Base-by-base conservation (phyloP, 2,113 vertebrate genomes). In the Callopanchax toddi region DNA sequence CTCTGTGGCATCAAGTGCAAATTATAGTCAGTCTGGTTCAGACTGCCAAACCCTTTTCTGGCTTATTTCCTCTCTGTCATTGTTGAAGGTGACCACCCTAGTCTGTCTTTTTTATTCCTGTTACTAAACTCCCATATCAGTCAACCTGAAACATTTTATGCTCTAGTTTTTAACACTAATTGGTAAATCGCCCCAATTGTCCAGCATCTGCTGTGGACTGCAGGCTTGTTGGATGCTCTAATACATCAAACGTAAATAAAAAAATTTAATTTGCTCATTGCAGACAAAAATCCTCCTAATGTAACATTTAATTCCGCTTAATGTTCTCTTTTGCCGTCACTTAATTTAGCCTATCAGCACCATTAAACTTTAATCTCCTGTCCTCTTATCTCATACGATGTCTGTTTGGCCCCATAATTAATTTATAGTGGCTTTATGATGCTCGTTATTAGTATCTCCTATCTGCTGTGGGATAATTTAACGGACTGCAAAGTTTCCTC, bases 321-420 rank as follows among this genome's bases (percentile, higher is more conserved):
- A 68, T 45, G 25, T 20, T 16, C 49, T 34, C 44, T 62, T 23
- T 44, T 54, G n/a, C 23, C 16, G 15, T 46, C 60, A 7, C 32
- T n/a, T 56, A 15, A 6, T 64, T 43, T 58, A 46, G 53, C 18
- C 43, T 52, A 63, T 48, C 46, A 55, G 22, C 45, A 20, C 45
- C 9, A 74, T 70, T 43, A 46, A 68, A 46, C 22, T 42, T 62
- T 57, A 20, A 73, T 79, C 12, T 56, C n/a, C 18, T 17, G 23
- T 43, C 42, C 64, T 46, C 36, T 55, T 45, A 46, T 74, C 51
- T 58, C 29, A 36, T 26, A n/a, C 16, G 40, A 23, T 34, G 37
- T 21, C 40, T 49, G 46, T 53, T 53, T 59, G 23, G 32, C 5
- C 7, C 8, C 36, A 34, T 71, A 54, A 58, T 34, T 60, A 11